phyloP scores from a whole-genome alignment of 2,113 vertebrate genomes.

The Oncorhynchus gorbuscha region DNA sequence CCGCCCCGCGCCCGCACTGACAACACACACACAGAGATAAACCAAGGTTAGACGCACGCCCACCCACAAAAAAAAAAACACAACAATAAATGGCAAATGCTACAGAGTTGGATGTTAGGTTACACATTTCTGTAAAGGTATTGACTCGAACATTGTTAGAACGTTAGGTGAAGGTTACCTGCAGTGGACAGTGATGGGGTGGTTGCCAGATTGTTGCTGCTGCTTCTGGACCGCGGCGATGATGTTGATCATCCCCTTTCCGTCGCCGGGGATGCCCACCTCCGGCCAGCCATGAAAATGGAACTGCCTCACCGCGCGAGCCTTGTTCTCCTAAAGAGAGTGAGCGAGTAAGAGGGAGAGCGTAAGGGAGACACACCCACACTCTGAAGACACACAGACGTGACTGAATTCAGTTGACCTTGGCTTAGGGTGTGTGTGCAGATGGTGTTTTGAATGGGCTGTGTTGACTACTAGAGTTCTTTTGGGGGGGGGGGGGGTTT shows the following conservation, averaged over 20 bases:
- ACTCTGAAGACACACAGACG: not conserved
- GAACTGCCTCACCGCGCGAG: slow-evolving; percentile 91
- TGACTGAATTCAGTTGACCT: not conserved
- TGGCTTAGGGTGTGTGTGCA: not conserved
- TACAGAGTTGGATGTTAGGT: too few species aligned
- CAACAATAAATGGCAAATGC: not conserved
- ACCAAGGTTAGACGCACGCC: not conserved
- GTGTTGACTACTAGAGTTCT: not conserved
- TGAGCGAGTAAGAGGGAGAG: not conserved
- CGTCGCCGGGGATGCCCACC: slow-evolving; percentile 92
- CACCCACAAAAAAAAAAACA: not conserved
- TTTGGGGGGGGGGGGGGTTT: too few species aligned
- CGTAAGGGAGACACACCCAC: not conserved
- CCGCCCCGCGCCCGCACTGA: slow-evolving; percentile 92
- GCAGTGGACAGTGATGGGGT: slow-evolving; percentile 98
- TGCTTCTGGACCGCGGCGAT: slow-evolving; percentile 97
- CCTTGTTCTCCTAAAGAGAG: slow-evolving; percentile 88
- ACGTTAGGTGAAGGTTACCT: slow-evolving; percentile 71
- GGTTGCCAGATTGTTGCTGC: slow-evolving; percentile 98
- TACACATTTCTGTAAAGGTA: too few species aligned
- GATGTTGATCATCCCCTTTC: slow-evolving; percentile 98
- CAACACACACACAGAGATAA: slow-evolving; percentile 5
- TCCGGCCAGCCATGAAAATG: slow-evolving; percentile 99
- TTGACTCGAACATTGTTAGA: too few species aligned
- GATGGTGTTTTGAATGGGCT: not conserved